These are phyloP conservation scores for Corythoichthys haematopterus DNA, from an alignment of 2,113 vertebrate genomes.

Conservation along the genomic window DNA sequence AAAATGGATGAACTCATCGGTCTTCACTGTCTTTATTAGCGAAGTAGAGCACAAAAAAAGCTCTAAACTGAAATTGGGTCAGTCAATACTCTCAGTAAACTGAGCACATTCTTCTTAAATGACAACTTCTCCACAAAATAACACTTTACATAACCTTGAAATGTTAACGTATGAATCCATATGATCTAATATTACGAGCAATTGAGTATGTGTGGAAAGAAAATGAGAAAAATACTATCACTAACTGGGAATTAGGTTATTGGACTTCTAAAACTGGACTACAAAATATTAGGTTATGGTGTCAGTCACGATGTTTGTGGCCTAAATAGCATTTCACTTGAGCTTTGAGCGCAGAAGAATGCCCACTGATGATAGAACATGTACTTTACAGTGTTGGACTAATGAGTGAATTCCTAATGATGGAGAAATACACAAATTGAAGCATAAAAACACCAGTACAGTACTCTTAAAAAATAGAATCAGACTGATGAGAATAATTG, in stretches of 20 bases:
- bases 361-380: not conserved
- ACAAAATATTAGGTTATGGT: not conserved
- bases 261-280: not conserved
- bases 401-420: not conserved
- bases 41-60: not conserved
- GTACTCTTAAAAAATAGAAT: too few relatives aligned
- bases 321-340: not conserved
- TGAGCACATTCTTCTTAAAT: not conserved
- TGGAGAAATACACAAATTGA: not conserved
- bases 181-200: not conserved
- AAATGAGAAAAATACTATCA: not conserved
- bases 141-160: not conserved
- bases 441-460: too few relatives aligned
- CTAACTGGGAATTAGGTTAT: not conserved
- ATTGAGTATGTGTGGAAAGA: not conserved
- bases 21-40: not conserved
- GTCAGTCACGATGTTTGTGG: not conserved
- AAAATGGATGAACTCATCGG: not conserved
- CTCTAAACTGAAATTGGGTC: not conserved
- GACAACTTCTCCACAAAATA: too few relatives aligned
- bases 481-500: too few relatives aligned
- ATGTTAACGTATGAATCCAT: not conserved
- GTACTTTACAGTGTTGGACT: too few relatives aligned
- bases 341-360: not conserved
- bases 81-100: conserved; percentile 2